phyloP scores from a whole-genome alignment of 2,888 invertebrate genomes.

The Mellilla xanthometata region DNA sequence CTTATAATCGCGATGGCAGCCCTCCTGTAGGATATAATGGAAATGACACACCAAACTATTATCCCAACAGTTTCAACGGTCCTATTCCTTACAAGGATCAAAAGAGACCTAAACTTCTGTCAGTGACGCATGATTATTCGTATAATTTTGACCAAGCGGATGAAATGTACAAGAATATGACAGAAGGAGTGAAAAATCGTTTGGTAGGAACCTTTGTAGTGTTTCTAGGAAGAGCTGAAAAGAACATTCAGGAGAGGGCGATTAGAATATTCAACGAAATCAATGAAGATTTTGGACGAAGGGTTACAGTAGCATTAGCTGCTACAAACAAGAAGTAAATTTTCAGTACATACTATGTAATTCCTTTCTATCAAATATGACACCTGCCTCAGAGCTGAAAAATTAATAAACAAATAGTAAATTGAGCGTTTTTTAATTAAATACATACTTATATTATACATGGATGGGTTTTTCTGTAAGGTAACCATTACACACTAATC shows the following conservation, averaged over 20 bases:
- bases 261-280: conserved; percentile 11
- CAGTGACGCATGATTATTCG: conserved; percentile 86
- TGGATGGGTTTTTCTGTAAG: no score
- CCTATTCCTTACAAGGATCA: conserved; percentile 85
- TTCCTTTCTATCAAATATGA: no score
- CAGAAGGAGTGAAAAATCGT: conserved; percentile 85
- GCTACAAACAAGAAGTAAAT: no score
- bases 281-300: conserved; percentile 15
- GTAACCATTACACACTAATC: no score
- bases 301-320: conserved; percentile 9
- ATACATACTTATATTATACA: no score
- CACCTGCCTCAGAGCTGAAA: no score
- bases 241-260: conserved; percentile 58
- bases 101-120: conserved; percentile 71
- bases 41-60: conserved; percentile 93
- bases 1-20: conserved; percentile 93
- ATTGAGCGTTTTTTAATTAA: no score
- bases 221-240: conserved; percentile 85
- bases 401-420: no score
- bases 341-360: no score
- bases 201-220: conserved; percentile 90
- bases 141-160: conserved; percentile 93
- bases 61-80: conserved; percentile 95
- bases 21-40: conserved; percentile 88
- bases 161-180: conserved; percentile 80